Conservation (phyloP, 2,888 invertebrate genomes). For the Dexiosoma caninum region DNA sequence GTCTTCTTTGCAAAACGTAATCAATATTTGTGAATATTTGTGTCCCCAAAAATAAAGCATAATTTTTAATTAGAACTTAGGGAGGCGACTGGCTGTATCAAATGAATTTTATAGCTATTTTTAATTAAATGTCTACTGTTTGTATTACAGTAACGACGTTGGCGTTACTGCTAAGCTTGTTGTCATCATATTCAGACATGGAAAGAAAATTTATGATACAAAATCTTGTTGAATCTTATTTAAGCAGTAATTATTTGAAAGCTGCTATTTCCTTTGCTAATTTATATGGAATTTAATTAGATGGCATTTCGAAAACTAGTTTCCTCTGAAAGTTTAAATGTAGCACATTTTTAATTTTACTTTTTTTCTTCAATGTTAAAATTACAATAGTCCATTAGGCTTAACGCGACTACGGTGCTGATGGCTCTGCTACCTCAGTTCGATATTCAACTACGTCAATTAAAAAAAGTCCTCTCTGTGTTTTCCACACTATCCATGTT, state of each 20-base stretch:
- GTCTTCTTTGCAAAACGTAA: slow-evolving; percentile 14
- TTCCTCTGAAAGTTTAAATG: not conserved
- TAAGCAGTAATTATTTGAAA: not conserved
- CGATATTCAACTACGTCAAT: no score
- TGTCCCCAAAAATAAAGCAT: slow-evolving; percentile 11
- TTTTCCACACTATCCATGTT: no score
- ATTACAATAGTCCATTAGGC: no score
- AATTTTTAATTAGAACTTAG: slow-evolving; percentile 35
- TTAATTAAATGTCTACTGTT: slow-evolving; percentile 27
- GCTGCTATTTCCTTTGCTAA: not conserved
- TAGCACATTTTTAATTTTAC: no score
- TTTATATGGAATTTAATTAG: not conserved
- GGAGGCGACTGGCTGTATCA: not conserved
- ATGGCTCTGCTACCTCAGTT: no score
- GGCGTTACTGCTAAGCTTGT: not conserved
- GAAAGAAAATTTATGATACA: not conserved
- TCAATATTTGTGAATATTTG: slow-evolving; percentile 3
- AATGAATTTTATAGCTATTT: slow-evolving; percentile 13
- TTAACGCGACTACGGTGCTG: no score
- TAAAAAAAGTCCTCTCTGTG: no score
- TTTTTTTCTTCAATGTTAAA: no score
- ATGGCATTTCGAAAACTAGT: not conserved
- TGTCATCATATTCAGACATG: not conserved
- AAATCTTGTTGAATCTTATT: not conserved
- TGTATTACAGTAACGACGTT: not conserved